Evolutionary conservation across 1,140 invertebrate genomes (phyloP).

Genomic region (Apis mellifera): DNA sequence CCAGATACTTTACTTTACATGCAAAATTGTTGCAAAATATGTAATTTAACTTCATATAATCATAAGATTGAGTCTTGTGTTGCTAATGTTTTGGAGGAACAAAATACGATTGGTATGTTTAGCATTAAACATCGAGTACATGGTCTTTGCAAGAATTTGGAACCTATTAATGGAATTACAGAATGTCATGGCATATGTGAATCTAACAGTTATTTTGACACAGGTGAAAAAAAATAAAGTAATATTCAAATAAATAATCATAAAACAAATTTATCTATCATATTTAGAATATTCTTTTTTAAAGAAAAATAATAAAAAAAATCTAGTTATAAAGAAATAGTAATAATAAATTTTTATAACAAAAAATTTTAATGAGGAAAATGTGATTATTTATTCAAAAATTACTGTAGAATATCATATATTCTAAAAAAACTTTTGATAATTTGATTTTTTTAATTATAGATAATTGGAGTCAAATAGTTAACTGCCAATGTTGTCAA

Average conservation of each 20-base stretch:
- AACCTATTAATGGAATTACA: slow-evolving; percentile 83
- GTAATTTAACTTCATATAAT: slow-evolving; percentile 81
- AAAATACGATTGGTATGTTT: slow-evolving; percentile 83
- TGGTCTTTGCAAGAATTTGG: slow-evolving; percentile 84
- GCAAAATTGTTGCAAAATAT: slow-evolving; percentile 86
- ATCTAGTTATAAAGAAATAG: no score
- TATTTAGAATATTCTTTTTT: no score
- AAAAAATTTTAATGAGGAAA: no score
- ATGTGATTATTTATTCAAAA: not conserved
- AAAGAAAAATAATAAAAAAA: no score
- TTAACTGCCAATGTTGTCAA: slow-evolving; percentile 84
- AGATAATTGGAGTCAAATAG: slow-evolving; percentile 82
- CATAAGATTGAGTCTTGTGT: slow-evolving; percentile 82
- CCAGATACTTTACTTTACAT: slow-evolving; percentile 81
- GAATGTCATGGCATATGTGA: slow-evolving; percentile 86
- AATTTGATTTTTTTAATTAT: slow-evolving; percentile 60
- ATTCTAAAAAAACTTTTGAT: no score
- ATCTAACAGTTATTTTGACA: slow-evolving; percentile 85
- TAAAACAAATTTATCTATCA: not conserved
- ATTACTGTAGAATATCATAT: not conserved
- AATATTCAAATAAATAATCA: not conserved
- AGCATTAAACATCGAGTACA: slow-evolving; percentile 75
- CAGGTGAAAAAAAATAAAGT: slow-evolving; percentile 74
- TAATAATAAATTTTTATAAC: no score
- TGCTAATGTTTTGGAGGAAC: slow-evolving; percentile 80